phyloP scores from a whole-genome alignment of 2,888 invertebrate species.

The Lasiommata megera region DNA sequence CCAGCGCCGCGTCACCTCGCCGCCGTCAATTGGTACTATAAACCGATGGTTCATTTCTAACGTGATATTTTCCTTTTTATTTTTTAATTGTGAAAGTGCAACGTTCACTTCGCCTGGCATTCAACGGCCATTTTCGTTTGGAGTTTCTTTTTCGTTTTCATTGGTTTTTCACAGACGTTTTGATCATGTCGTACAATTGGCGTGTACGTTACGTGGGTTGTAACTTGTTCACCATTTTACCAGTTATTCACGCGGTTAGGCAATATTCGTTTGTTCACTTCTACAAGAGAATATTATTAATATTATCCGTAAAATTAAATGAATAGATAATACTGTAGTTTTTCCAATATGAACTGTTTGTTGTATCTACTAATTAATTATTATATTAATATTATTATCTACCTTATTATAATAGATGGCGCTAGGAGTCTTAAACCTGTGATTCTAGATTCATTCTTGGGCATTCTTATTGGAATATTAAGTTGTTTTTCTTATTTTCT shows the following conservation, averaged over 20 bases:
- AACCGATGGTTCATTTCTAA: slow-evolving; percentile 68
- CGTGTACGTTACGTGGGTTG: slow-evolving; percentile 35
- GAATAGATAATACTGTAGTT: not conserved
- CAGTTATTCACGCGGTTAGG: slow-evolving; percentile 2
- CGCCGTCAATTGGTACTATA: slow-evolving; percentile 56
- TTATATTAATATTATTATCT: slow-evolving; percentile 37
- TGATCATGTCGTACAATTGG: slow-evolving; percentile 59
- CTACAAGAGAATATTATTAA: not conserved
- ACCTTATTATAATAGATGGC: slow-evolving; percentile 69
- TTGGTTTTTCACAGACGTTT: slow-evolving; percentile 70
- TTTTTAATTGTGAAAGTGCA: slow-evolving; percentile 77
- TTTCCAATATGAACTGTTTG: not conserved
- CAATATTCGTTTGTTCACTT: not conserved
- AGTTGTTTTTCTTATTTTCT: not conserved
- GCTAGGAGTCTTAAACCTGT: slow-evolving; percentile 46
- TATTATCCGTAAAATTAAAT: not conserved
- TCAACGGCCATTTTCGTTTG: slow-evolving; percentile 70
- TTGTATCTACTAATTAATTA: slow-evolving; percentile 7
- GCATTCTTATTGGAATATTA: not conserved
- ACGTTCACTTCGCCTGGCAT: slow-evolving; percentile 73
- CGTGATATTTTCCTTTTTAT: slow-evolving; percentile 64
- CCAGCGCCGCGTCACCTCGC: slow-evolving; percentile 49
- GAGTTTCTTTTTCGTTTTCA: slow-evolving; percentile 69
- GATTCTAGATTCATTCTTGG: not conserved
- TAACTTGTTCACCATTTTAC: slow-evolving; percentile 30